Percentiles rank a stretch among this genome's conserved stretches.
Evolutionary conservation across 2,113 vertebrate species (phyloP).

Genomic region (Varanus komodoensis): DNA sequence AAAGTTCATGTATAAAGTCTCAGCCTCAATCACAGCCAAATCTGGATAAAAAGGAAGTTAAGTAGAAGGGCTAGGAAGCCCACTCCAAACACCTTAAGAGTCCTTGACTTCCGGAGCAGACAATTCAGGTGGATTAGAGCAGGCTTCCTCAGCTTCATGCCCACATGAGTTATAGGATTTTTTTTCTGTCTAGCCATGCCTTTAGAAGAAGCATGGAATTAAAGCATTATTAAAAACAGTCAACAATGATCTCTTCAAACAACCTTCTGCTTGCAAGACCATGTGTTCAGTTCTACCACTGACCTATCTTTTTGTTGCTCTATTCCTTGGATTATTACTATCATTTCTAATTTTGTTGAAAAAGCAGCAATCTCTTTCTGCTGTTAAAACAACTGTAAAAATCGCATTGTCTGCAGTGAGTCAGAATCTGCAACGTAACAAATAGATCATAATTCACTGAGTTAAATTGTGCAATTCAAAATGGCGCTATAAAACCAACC

Average conservation of each 20-base stretch:
- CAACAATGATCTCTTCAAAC: background rate
- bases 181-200: too few species aligned
- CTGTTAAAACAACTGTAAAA: conserved; percentile 7
- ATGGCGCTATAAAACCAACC: conserved; percentile 42
- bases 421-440: conserved; percentile 30
- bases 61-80: too few species aligned
- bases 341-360: background rate
- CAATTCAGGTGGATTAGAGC: too few species aligned
- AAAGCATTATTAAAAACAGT: background rate
- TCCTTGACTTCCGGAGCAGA: too few species aligned
- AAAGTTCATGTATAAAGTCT: too few species aligned
- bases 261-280: background rate
- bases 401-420: conserved; percentile 32
- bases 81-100: too few species aligned
- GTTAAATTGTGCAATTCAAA: background rate
- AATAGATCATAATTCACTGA: conserved; percentile 47
- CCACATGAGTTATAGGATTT: too few species aligned
- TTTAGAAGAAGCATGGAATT: background rate
- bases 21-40: too few species aligned
- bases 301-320: background rate
- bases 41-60: too few species aligned
- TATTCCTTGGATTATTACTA: background rate
- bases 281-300: background rate
- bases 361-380: background rate
- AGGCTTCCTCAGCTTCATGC: too few species aligned